Evolutionary conservation across 1,140 invertebrate species (phyloP), one percentile per base, ranked within the genome.

Genomic region (Achatina immaculata): DNA sequence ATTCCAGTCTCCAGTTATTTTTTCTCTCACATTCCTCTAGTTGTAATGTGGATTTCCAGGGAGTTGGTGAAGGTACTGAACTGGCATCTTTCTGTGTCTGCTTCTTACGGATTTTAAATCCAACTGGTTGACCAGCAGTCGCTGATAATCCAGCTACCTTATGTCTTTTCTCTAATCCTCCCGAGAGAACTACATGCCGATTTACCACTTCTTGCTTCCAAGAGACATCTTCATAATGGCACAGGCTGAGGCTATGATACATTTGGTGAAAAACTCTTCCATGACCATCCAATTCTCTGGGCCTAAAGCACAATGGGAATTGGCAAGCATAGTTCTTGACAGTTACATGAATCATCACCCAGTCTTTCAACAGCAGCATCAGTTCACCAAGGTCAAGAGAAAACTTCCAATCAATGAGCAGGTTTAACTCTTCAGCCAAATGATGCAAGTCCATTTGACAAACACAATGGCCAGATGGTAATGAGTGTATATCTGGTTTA

Each of bases 201-300:
- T 58, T 68, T 1, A 83, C 55, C 11, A 86, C 79, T 80, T 86
- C 84, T 38, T 82, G 80, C 48, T 81, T 84, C 85, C 87, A 88
- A 28, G 76, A 24, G 40, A 55, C 28, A 80, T 88, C 87, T 1
- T 85, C 85, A 82, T 82, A 81, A 16, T 83, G 78, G 65, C 81
- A 82, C 62, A 78, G 65, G 24, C 48, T 66, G 62, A 40, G 45
- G 40, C 83, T 85, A 42, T 58, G 66, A 69, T 77, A 43, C 24
- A 72, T 65, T 58, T 40, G 48, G 76, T 62, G 80, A 75, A 55
- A 81, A 34, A 72, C 43, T 48, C 74, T 31, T 69, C 80, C 65
- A 42, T 42, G 0, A 38, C 73, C 24, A 65, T 48, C 34, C 3
- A 28, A 58, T 16, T 68, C 34, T 62, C 36, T 74, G 9, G 51